phyloP scores from a whole-genome alignment of 2,797 vertebrate species.

The Acrossocheilus wenchowensis region DNA sequence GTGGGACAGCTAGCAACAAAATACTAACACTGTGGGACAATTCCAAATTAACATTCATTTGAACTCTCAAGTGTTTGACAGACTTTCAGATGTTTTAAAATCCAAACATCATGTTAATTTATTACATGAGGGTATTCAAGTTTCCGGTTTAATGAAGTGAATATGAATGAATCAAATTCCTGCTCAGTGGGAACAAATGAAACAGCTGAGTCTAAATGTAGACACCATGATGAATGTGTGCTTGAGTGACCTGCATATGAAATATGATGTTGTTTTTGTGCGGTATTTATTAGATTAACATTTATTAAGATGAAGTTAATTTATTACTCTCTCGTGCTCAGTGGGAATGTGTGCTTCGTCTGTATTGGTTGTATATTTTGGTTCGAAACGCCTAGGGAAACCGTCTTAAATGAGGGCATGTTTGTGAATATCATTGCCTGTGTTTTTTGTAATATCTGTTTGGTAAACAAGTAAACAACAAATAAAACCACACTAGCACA shows the following conservation, averaged over 20 bases:
- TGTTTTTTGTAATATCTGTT: not conserved
- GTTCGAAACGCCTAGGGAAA: not conserved
- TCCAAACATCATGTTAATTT: constrained; percentile 8
- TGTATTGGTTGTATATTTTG: not conserved
- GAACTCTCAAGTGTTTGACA: not conserved
- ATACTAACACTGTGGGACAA: not conserved
- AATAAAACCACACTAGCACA: not conserved
- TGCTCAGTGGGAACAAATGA: not conserved
- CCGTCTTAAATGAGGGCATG: not conserved
- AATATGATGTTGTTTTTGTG: not conserved
- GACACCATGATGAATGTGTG: not conserved
- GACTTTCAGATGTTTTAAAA: not conserved
- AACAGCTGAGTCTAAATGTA: not conserved
- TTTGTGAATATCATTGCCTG: not conserved
- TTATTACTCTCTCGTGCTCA: not conserved
- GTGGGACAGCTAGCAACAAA: not conserved
- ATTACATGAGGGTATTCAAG: constrained; percentile 16
- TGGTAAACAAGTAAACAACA: not conserved
- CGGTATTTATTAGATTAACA: not conserved
- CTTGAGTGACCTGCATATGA: not conserved
- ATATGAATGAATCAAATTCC: constrained; percentile 1
- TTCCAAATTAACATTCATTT: not conserved
- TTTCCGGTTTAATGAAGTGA: constrained; percentile 6
- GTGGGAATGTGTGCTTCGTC: not conserved
- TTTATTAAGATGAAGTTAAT: not conserved